A percentile compares a stretch with the other conserved stretches of the same genome.
Evolutionary conservation across 1,140 invertebrate genomes (phyloP).

Genomic region (Papilio glaucus): DNA sequence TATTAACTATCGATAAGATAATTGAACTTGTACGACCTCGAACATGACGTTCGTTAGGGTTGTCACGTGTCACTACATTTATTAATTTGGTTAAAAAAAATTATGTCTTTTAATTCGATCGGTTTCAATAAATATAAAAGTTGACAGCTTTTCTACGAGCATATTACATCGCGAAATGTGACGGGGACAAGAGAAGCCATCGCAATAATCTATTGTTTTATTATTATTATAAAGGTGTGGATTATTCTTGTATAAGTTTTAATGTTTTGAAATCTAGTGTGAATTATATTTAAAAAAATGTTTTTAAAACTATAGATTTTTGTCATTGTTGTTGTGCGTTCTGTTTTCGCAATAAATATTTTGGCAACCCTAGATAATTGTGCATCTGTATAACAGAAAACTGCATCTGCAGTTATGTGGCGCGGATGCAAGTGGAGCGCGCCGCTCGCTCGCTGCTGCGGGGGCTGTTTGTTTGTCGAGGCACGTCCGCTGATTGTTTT

Average conservation of each 20-base stretch:
- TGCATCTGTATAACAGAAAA: conserved; percentile 32
- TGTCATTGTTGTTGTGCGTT: no score
- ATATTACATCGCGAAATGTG: no score
- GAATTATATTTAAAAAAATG: no score
- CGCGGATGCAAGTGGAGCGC: conserved; percentile 27
- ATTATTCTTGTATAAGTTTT: no score
- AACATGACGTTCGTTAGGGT: conserved; percentile 7
- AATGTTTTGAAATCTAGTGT: no score
- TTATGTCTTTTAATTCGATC: no score
- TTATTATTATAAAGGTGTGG: no score
- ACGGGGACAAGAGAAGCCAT: no score
- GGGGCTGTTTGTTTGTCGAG: conserved; percentile 17
- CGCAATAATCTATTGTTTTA: no score
- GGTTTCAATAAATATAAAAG: no score
- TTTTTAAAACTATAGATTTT: no score
- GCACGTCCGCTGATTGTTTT: conserved; percentile 33
- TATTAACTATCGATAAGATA: conserved; percentile 21
- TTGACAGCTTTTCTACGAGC: no score
- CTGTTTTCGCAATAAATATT: not conserved
- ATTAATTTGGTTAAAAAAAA: not conserved
- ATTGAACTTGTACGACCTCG: conserved; percentile 29
- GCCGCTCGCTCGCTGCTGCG: not conserved
- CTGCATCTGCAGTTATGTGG: conserved; percentile 33
- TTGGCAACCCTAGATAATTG: conserved; percentile 17
- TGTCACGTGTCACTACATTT: not conserved